Base-by-base conservation (phyloP, 1,140 invertebrate species). In the Drepana arcuata region DNA sequence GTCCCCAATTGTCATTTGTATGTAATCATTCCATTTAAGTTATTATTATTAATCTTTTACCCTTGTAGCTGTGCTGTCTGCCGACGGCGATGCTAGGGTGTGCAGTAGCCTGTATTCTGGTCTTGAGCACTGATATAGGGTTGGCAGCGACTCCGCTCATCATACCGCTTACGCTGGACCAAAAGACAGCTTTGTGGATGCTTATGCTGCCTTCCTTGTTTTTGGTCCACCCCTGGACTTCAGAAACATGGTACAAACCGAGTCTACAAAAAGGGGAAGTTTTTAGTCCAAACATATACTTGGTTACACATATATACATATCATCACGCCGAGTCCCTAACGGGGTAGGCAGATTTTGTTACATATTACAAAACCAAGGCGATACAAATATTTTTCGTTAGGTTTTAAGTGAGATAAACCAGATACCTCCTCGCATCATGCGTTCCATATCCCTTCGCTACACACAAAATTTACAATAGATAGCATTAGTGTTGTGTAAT, bases 81-180 rank as follows among this genome's bases (percentile, higher is more conserved):
- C 95, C 95, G 0, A 97, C 95, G 7, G 95, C 94, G 50, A 96
- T 95, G 30, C 86, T 84, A 27, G 87, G 83, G 3, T 90, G 88
- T 1, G 91, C 87, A 37, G 92, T 89, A 0, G 94, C 88, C 70
- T 98, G 95, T 29, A 97, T 69, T 67, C 74, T 95, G 88, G 92
- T 95, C 81, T 96, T 95, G 2, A 95, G 78, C 72, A 96, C 83
- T 56, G 92, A 95, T 6, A 94, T 87, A 0, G 94, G 95, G 74
- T 93, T 95, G 7, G 88, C 92, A 36, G 88, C 61, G 32, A 90
- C 82, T 2, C 91, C 90, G 7, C 94, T 95, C 28, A 92, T 54
- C 21, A 88, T 85, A 3, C 95, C 95, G 14, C 92, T 87, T 9
- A 88, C 46, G 14, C 91, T 91, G 24, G 92, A 90, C 49, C 91